Conservation (phyloP, 2,888 invertebrate species). For the Scaptomyza flava region DNA sequence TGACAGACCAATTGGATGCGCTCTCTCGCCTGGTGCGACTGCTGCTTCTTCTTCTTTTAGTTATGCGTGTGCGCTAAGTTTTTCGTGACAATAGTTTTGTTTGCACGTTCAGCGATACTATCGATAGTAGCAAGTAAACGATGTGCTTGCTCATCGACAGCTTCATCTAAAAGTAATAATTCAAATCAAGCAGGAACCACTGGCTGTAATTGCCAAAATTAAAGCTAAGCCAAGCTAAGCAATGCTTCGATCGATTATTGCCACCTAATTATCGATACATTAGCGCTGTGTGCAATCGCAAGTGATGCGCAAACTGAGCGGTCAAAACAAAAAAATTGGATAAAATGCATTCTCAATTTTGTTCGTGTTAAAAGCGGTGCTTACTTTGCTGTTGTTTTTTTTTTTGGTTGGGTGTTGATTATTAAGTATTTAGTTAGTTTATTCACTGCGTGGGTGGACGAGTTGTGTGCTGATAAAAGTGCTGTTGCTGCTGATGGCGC, state of each 20-base stretch:
- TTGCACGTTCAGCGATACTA: slow-evolving; percentile 59
- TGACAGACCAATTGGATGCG: slow-evolving; percentile 60
- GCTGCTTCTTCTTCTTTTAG: slow-evolving; percentile 42
- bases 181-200: slow-evolving; percentile 21
- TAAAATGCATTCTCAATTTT: slow-evolving; percentile 25
- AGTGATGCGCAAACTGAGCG: slow-evolving; percentile 55
- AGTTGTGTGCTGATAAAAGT: slow-evolving; percentile 72
- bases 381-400: slow-evolving; percentile 66
- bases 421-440: slow-evolving; percentile 26
- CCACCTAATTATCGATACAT: slow-evolving; percentile 55
- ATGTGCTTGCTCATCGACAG: slow-evolving; percentile 29
- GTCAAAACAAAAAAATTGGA: slow-evolving; percentile 50
- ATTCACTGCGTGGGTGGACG: slow-evolving; percentile 76
- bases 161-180: slow-evolving; percentile 24
- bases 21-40: slow-evolving; percentile 37
- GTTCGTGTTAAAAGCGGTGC: slow-evolving; percentile 59
- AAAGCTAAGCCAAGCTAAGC: slow-evolving; percentile 6
- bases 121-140: slow-evolving; percentile 44
- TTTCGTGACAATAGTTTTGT: slow-evolving; percentile 54
- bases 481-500: slow-evolving; percentile 65
- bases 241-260: slow-evolving; percentile 32
- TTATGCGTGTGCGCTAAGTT: slow-evolving; percentile 63
- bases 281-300: slow-evolving; percentile 39
- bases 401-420: slow-evolving; percentile 44
- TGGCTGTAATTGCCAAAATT: background rate